Base-by-base conservation (phyloP, 2,113 vertebrate genomes). In the Heterochromis multidens region DNA sequence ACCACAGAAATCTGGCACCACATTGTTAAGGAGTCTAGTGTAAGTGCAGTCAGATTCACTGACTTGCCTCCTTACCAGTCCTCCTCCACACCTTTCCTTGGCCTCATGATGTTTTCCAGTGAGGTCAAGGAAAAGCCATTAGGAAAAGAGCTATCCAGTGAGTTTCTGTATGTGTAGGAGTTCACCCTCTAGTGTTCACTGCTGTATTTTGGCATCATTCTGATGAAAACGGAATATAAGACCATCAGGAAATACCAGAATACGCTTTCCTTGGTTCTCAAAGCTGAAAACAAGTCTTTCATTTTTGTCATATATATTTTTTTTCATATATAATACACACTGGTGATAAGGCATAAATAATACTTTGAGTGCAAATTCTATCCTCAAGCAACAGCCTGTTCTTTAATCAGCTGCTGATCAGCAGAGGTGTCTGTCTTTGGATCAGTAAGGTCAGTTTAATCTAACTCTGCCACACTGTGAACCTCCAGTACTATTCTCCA, bases 181-280 rank as follows among this genome's bases (percentile, higher is more conserved):
- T 57, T 63, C 76, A 87, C 88, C 92, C 91, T 83, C 91, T 86
- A 77, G 85, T 91, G 92, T 85, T 33, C 67, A 62, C 1, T n/a
- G n/a, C 19, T 80, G 40, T 6, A 49, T 16, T 49, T 49, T 49
- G 43, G 14, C 13, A 1, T 49, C 13, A 49, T 49, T 49, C 40
- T 49, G 43, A 6, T 5, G 29, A 17, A 52, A 52, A 52, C 25
- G 2, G 21, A 74, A 52, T 21, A 31, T 13, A 74, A 52, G 43
- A 21, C 17, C 67, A 5, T 13, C 35, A 11, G 27, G 9, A 31
- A 54, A 54, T 37, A 35, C 12, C 57, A 70, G 1, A 60, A 52
- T 0, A 8, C 7, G n/a, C 35, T n/a, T 27, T 74, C 52, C 21
- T 59, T 79, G 19, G 31, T 85, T 81, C 25, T 67, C 52, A 79